A percentile compares a stretch with the other conserved stretches of the same genome.
Conservation (phyloP, 2,797 vertebrate genomes). For the Lacerta agilis region DNA sequence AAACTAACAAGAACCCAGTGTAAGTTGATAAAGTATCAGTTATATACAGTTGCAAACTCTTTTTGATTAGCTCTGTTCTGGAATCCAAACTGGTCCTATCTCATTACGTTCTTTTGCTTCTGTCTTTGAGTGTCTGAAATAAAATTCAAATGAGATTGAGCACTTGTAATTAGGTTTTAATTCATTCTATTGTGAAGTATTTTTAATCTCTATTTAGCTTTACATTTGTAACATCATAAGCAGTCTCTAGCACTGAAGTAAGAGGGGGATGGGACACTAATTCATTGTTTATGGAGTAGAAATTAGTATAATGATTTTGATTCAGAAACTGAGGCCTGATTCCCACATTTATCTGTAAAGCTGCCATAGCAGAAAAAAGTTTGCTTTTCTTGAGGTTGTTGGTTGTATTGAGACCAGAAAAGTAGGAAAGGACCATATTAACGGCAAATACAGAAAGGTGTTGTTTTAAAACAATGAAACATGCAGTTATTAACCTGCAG, state of each 20-base stretch:
- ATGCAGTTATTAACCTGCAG: not conserved
- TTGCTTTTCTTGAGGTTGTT: not conserved
- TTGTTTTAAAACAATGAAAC: no score
- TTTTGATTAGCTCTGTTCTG: conserved; percentile 40
- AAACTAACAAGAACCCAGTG: not conserved
- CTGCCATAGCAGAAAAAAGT: not conserved
- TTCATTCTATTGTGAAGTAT: conserved; percentile 69
- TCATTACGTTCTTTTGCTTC: conserved; percentile 52
- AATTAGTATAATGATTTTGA: conserved; percentile 62
- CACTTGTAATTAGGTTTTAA: conserved; percentile 77
- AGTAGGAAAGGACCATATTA: not conserved
- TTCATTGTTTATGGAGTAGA: conserved; percentile 61
- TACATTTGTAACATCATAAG: conserved; percentile 63
- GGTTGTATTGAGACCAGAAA: not conserved
- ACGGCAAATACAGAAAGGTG: no score
- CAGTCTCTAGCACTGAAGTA: conserved; percentile 48
- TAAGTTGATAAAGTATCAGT: not conserved
- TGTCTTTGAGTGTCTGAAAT: conserved; percentile 63
- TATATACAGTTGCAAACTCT: conserved; percentile 29
- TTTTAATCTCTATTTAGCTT: conserved; percentile 71
- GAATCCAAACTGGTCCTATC: conserved; percentile 37
- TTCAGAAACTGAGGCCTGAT: conserved; percentile 46
- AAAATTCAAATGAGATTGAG: conserved; percentile 71
- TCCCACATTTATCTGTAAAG: conserved; percentile 11
- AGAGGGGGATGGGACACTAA: conserved; percentile 37